Evolutionary conservation across 1,140 invertebrate species (phyloP), one percentile per base, ranked within the genome.

Genomic region (Drosophila equinoxialis): DNA sequence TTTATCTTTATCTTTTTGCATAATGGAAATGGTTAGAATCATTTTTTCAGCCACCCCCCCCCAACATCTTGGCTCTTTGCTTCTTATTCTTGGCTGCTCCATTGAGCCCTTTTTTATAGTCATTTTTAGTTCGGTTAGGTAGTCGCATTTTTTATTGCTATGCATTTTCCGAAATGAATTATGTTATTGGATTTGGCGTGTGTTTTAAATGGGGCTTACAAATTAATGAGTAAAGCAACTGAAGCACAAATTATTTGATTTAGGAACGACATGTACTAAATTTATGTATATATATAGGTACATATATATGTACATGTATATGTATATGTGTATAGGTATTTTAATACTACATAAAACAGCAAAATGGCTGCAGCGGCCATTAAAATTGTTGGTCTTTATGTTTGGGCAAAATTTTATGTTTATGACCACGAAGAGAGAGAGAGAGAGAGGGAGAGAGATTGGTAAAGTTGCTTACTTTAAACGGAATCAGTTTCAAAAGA

Each of bases 61-160:
- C 35, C 0, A 6, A 11, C 35, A 11, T 11, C 11, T 13, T 39
- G 10, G 1, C 11, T 13, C 37, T 13, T 13, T 39, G 10, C 8
- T 10, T 11, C 17, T 51, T 20, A 1, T 6, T 51, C 17, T 23
- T 10, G 7, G 2, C 20, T 41, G 23, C 45, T 41, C 66, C 58
- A 79, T 74, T 78, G 63, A 82, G 71, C 71, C 72, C 68, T 69
- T 78, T 78, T 82, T 82, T 82, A 82, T 82, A 78, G 79, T 54
- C 79, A 63, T 57, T 73, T 48, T 81, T 73, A 66, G 78, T 70
- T 72, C 26, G 37, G 59, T 33, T n/a, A 30, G 30, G n/a, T 33
- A 17, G 30, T 51, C 39, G 17, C 45, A 68, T n/a, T 51, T 13
- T 81, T 81, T 81, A 81, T 67, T 75, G 63, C 41, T 60, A 39